phyloP scores from a whole-genome alignment of 2,797 vertebrate genomes.

The Todus mexicanus region DNA sequence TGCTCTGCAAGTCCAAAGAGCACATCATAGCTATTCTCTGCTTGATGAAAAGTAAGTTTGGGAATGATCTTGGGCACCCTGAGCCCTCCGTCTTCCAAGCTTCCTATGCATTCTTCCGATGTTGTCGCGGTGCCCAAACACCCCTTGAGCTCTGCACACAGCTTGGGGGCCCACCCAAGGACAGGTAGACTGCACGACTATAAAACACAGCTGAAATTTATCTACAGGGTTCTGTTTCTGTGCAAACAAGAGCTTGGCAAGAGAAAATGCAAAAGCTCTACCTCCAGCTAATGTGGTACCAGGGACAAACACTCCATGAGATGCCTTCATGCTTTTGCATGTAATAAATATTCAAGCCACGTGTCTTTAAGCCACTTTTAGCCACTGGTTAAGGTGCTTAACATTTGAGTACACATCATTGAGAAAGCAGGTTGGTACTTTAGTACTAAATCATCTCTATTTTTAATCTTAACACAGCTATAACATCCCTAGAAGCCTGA shows the following conservation, averaged over 20 bases:
- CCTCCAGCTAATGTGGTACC: neutral
- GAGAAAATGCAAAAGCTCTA: neutral
- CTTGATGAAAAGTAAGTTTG: neutral
- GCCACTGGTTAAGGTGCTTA: slow-evolving; percentile 33
- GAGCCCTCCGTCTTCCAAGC: neutral
- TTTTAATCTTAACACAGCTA: slow-evolving; percentile 32
- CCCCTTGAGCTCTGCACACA: neutral
- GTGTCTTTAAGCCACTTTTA: neutral
- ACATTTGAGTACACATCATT: neutral
- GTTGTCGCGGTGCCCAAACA: neutral
- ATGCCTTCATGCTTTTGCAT: neutral
- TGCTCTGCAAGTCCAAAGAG: neutral
- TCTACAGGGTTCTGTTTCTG: neutral
- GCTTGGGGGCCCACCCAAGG: neutral
- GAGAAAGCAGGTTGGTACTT: slow-evolving; percentile 28
- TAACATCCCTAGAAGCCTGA: slow-evolving; percentile 2
- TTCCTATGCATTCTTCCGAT: neutral
- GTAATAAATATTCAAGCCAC: slow-evolving; percentile 5
- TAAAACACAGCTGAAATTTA: neutral
- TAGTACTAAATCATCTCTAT: slow-evolving; percentile 19
- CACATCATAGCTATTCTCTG: neutral
- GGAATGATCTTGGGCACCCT: neutral
- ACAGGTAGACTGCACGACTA: neutral
- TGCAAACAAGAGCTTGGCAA: neutral
- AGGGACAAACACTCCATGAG: neutral